Conservation (phyloP, 2,888 invertebrate species). For the Vandiemenella viatica region DNA sequence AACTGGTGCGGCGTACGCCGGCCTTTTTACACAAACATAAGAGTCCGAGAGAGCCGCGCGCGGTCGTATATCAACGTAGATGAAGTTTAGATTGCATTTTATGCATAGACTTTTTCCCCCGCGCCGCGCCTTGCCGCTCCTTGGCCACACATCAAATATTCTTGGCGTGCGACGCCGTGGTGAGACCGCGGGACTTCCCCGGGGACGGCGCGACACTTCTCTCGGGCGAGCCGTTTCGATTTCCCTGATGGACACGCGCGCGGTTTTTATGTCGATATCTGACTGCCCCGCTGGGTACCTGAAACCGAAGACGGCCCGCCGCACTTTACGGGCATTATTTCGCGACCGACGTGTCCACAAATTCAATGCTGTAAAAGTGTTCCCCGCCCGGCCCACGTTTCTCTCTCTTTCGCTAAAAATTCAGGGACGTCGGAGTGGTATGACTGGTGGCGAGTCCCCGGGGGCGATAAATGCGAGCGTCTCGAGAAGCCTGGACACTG, state of each 20-base stretch:
- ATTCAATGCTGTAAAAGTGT: too few relatives aligned
- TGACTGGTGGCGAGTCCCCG: too few relatives aligned
- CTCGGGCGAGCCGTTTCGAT: neutral
- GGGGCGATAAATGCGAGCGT: too few relatives aligned
- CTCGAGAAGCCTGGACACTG: too few relatives aligned
- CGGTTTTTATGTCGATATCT: too few relatives aligned
- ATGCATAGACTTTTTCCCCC: slow-evolving; percentile 12
- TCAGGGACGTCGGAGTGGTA: too few relatives aligned
- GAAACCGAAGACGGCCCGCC: too few relatives aligned
- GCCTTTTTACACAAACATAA: slow-evolving; percentile 7
- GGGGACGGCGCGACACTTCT: neutral
- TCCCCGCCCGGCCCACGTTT: too few relatives aligned
- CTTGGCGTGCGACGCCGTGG: neutral
- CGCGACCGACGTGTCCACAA: neutral
- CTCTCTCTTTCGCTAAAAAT: neutral
- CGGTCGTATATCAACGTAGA: slow-evolving; percentile 10
- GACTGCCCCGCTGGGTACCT: too few relatives aligned
- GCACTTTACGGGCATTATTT: neutral
- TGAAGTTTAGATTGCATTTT: slow-evolving; percentile 15
- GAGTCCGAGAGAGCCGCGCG: neutral
- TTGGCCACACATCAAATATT: slow-evolving; percentile 12
- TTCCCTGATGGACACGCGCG: neutral
- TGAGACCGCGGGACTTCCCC: neutral
- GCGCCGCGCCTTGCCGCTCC: neutral
- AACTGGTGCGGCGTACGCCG: neutral